Evolutionary conservation across 2,888 invertebrate species (phyloP), one percentile per base, ranked within the genome.

Genomic region (Trimorus sp.): DNA sequence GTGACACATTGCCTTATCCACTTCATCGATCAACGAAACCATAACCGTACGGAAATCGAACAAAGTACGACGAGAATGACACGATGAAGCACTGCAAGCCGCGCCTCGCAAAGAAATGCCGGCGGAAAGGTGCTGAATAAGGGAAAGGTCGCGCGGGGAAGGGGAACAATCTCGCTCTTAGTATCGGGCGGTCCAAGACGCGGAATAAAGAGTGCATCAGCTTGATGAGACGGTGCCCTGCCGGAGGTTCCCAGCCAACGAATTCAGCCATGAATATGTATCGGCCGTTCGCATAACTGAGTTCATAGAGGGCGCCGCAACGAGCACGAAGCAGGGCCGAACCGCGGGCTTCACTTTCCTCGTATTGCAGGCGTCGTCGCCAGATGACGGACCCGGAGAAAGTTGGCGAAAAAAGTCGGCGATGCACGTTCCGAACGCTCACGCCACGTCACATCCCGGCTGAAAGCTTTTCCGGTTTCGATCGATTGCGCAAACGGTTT

Each of bases 231-330:
- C 84, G 88, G 56, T 86, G 85, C 85, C 85, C 81, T 85, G 84
- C 84, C 70, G 75, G 63, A 80, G 85, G 86, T 89, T 87, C 88
- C 86, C 89, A 86, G 88, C 89, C 84, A 88, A 88, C 88, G 88
- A 85, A 89, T 89, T 89, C 89, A 85, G 75, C 84, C 88, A 89
- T 89, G 89, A 90, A 90, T 89, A 90, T 89, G 89, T 88, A 89
- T 88, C 89, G 89, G 66, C 53, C 42, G 76, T 78, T 85, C 85
- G 86, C 86, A 88, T 88, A 89, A 87, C 87, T 84, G 86, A 87
- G 88, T 88, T 86, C 89, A 88, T 89, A 86, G 83, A 70, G 76
- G 70, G 79, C 77, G 76, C 73, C 69, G 54, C 48, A 54, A 70
- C 75, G 62, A 79, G 81, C 82, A 74, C 74, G 76, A 77, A 80